Conservation (phyloP, 2,888 invertebrate species). For the Luperina testacea region DNA sequence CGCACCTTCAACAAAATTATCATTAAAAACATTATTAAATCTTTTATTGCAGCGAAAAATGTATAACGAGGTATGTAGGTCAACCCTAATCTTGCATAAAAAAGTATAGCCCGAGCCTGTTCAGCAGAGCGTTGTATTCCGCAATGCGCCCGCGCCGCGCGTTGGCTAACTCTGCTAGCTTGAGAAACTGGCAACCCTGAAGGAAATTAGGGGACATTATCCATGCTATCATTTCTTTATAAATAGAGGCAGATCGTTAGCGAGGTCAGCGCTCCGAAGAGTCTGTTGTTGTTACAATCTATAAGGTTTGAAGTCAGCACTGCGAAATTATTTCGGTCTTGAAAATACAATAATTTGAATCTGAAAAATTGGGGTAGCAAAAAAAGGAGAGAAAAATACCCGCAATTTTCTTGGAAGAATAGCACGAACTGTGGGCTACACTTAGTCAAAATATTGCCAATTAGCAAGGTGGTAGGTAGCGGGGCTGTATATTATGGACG, state of each 20-base stretch:
- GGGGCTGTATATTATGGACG: not conserved
- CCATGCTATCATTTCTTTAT: conserved; percentile 64
- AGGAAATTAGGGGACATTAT: conserved; percentile 69
- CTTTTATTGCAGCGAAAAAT: conserved; percentile 54
- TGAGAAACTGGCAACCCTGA: conserved; percentile 74
- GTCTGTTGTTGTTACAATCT: conserved; percentile 21
- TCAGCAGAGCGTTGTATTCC: conserved; percentile 72
- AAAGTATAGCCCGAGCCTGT: conserved; percentile 68
- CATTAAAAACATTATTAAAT: conserved; percentile 50
- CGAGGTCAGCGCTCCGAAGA: conserved; percentile 53
- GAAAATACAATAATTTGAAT: not conserved
- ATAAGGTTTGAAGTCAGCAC: not conserved
- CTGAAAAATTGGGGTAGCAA: not conserved
- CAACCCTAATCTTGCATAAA: conserved; percentile 79
- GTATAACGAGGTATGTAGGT: conserved; percentile 70
- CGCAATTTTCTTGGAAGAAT: not conserved
- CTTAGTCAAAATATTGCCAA: not conserved
- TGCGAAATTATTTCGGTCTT: not conserved
- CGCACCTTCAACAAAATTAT: conserved; percentile 13
- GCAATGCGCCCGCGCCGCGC: conserved; percentile 55
- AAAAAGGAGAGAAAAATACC: not conserved
- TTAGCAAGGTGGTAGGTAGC: not conserved
- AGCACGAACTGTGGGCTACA: too few relatives aligned
- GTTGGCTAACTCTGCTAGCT: conserved; percentile 70
- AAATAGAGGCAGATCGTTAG: conserved; percentile 44